phyloP scores from a whole-genome alignment of 1,140 invertebrate species.

The Macrosteles quadrilineatus region DNA sequence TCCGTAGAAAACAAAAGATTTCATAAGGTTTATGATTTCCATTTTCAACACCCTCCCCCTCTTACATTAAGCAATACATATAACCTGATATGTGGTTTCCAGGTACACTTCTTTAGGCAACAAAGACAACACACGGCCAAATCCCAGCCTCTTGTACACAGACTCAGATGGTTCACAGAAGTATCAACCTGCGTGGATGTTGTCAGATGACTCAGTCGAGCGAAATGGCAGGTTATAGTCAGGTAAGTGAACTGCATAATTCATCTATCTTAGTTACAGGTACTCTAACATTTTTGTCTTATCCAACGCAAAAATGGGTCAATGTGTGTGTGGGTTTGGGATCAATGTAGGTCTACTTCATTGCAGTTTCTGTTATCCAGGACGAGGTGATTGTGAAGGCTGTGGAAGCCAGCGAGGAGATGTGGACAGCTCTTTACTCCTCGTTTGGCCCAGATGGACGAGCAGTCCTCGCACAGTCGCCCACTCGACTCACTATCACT shows the following conservation, averaged over 20 bases:
- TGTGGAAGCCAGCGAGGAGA: background rate
- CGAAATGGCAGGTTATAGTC: slow-evolving; percentile 64
- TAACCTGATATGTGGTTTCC: too few relatives aligned
- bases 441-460: background rate
- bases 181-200: slow-evolving; percentile 78
- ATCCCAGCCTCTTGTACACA: slow-evolving; percentile 66
- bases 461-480: background rate
- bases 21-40: too few relatives aligned
- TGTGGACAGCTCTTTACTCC: background rate
- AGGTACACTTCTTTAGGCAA: slow-evolving; percentile 87
- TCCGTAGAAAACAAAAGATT: too few relatives aligned
- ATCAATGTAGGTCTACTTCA: too few relatives aligned
- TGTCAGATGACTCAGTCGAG: slow-evolving; percentile 69
- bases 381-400: background rate
- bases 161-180: slow-evolving; percentile 52
- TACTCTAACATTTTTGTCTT: too few relatives aligned
- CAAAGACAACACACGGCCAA: slow-evolving; percentile 73
- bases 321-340: too few relatives aligned
- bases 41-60: too few relatives aligned
- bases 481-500: background rate
- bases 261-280: too few relatives aligned
- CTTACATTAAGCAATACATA: too few relatives aligned
- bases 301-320: too few relatives aligned
- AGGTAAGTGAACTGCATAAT: too few relatives aligned
- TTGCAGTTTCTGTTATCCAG: background rate